Evolutionary conservation across 2,113 vertebrate species (phyloP).

Genomic region (Syrrhaptes paradoxus): DNA sequence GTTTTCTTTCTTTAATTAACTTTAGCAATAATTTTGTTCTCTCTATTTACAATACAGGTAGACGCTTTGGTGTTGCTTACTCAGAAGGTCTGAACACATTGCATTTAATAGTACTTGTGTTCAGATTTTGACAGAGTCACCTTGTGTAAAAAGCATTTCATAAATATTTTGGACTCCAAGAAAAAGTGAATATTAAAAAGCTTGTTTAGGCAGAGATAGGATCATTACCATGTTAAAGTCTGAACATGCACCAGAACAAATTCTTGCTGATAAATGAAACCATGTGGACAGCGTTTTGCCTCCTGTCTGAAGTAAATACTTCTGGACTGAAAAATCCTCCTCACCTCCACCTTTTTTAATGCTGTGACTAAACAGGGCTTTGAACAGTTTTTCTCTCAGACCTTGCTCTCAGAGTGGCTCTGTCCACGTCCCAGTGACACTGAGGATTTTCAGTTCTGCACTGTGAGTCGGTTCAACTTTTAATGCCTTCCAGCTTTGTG

Average conservation of each 20-base stretch:
- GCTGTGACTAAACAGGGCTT: neutral
- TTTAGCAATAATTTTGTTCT: constrained; percentile 3
- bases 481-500: neutral
- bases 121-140: neutral
- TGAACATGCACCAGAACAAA: neutral
- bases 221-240: neutral
- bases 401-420: neutral
- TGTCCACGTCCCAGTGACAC: neutral
- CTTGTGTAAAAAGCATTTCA: neutral
- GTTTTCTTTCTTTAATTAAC: constrained; percentile 33
- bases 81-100: neutral
- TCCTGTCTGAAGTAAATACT: neutral
- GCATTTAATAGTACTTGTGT: neutral
- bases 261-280: neutral
- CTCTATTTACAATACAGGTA: neutral
- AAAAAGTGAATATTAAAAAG: neutral
- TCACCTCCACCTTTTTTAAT: neutral
- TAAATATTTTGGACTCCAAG: neutral
- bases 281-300: neutral
- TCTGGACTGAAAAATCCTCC: neutral
- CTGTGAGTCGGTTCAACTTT: neutral
- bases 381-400: neutral
- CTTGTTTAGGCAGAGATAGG: neutral
- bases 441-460: neutral
- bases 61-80: neutral